Conservation (phyloP, 92 coral and sea anemone genomes). For the Blastomussa wellsi region DNA sequence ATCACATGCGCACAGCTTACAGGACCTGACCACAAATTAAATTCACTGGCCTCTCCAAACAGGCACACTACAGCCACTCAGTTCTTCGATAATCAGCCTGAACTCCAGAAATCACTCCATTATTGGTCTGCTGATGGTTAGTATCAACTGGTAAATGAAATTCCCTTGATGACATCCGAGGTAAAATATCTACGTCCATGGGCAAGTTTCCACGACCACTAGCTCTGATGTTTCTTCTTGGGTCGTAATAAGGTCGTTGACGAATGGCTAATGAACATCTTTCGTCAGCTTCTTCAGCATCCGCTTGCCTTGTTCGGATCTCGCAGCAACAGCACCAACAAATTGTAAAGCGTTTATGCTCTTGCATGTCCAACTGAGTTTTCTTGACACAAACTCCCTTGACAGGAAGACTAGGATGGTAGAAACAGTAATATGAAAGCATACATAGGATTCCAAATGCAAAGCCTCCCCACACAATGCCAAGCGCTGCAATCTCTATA, state of each 20-base stretch:
- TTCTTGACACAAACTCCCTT: constrained; percentile 79
- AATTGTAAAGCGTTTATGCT: constrained; percentile 40
- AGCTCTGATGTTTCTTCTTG: neutral
- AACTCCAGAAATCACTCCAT: constrained; percentile 11
- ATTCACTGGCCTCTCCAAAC: neutral
- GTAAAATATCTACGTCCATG: constrained; percentile 31
- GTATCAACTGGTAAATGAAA: neutral
- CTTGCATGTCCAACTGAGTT: constrained; percentile 49
- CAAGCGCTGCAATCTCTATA: constrained; percentile 72
- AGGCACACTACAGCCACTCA: constrained; percentile 6
- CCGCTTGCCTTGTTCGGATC: constrained; percentile 27
- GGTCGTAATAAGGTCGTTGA: constrained; percentile 13
- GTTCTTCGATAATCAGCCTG: constrained; percentile 8
- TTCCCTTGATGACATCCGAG: constrained; percentile 20
- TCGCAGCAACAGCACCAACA: constrained; percentile 86
- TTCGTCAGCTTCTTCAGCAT: neutral
- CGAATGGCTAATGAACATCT: neutral
- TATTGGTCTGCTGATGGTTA: neutral
- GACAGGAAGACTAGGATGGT: constrained; percentile 83
- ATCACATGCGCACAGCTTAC: no score
- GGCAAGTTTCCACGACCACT: constrained; percentile 18
- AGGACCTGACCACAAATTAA: neutral
- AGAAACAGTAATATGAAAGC: constrained; percentile 82
- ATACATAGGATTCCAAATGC: constrained; percentile 69
- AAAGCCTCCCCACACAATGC: constrained; percentile 86